Base-by-base conservation (phyloP, 2,888 invertebrate species). In the Zonitis immaculata region DNA sequence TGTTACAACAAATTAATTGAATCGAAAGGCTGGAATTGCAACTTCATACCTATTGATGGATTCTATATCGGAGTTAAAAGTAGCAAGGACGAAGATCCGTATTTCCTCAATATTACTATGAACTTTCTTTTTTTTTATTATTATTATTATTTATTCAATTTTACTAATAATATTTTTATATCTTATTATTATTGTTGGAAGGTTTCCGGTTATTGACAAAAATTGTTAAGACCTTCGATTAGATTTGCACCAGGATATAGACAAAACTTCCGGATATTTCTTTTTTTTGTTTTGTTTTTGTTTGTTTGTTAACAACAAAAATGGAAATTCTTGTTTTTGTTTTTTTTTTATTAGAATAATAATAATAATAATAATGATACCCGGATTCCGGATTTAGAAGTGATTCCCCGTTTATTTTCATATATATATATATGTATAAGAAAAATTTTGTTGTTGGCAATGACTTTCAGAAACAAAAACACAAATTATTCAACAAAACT, bases 61-160 rank as follows among this genome's bases (percentile, higher is more conserved):
- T 51, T 49, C 26, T 20, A n/a, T n/a, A n/a, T n/a, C n/a, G n/a
- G n/a, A n/a, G 27, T 52, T 47, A 47, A 43, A n/a, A n/a, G n/a
- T n/a, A n/a, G 56, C 64, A 63, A 66, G 66, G 66, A 60, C 66
- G 59, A 60, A 60, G 57, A 64, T 63, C 64, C 63, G 66, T 54
- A 54, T 55, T 61, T 59, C 60, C 60, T 56, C 52, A 52, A 60
- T 52, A 28, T 30, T 42, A 49, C 9, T 25, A 44, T 45, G 11
- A 6, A 12, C 11, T 16, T 11, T 9, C 12, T 6, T 27, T 16
- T 12, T 39, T 14, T 2, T 39, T 39, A 18, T 8, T n/a, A 39
- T 39, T 14, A 42, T 16, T 20, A 18, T n/a, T 26, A 9, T 28
- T 27, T 16, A 9, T n/a, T n/a, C n/a, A 14, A 14, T 9, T n/a